A percentile compares a stretch with the other conserved stretches of the same genome.
Conservation (phyloP, 2,888 invertebrate genomes). For the Ferrisia virgata region DNA sequence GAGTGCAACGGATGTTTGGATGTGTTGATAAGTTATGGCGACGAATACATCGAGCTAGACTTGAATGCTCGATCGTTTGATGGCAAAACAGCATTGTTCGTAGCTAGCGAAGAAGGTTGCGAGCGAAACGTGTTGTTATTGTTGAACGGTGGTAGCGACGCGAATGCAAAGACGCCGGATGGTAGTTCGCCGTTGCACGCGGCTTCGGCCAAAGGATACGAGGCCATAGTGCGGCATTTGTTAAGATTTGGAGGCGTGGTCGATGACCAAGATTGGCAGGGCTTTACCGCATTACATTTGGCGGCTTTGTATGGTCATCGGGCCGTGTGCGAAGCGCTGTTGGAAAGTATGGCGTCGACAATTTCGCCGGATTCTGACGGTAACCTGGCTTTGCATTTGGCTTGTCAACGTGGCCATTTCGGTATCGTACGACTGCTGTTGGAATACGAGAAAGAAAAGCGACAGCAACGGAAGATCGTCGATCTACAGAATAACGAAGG, state of each 20-base stretch:
- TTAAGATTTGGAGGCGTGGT: background rate
- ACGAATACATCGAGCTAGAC: background rate
- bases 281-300: background rate
- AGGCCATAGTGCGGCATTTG: background rate
- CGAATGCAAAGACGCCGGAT: background rate
- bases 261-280: constrained; percentile 23
- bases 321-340: background rate
- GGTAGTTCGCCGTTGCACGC: background rate
- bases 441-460: background rate
- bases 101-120: constrained; percentile 17
- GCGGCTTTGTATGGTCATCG: background rate
- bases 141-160: background rate
- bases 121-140: background rate
- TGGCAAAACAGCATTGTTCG: constrained; percentile 28
- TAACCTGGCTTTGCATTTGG: constrained; percentile 21
- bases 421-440: background rate
- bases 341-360: no score
- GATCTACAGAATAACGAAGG: background rate
- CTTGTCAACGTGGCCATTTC: background rate
- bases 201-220: background rate
- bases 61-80: background rate
- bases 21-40: background rate
- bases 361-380: background rate
- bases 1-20: background rate
- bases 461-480: background rate